Base-by-base conservation (phyloP, 2,797 vertebrate species). In the Mormyrops boulengeri region DNA sequence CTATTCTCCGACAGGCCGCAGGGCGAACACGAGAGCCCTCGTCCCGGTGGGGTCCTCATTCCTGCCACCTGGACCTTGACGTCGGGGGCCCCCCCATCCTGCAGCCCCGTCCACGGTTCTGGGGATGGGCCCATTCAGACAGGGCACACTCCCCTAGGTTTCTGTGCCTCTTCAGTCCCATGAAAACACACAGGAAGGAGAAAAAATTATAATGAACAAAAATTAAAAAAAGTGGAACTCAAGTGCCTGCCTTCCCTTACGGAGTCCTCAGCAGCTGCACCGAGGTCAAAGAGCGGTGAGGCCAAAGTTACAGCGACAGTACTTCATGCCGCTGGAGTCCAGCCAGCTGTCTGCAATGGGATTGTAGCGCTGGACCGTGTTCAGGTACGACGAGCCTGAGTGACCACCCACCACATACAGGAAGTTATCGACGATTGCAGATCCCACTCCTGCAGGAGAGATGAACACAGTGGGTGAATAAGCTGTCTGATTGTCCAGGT, bases 391-490 rank as follows among this genome's bases (percentile, higher is more conserved):
- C 0, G 98, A 99, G 44, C 99, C 99, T 0, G 99, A 99, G 93
- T 99, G 99, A 41, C 99, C 98, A 0, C 99, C 99, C 0, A 99
- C 99, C 66, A 99, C 99, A 44, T 99, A 99, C 90, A 99, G 98
- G 95, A 96, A 98, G 95, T 98, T 98, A 91, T 99, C 98, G 89
- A 99, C 96, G 6, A 99, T 97, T 2, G 98, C 98, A 22, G 98
- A 98, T 26, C 98, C 98, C 49, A 99, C 98, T 85, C 99, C 99
- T 99, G 90, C 5, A 34, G 92, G 77, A 89, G 3, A 53, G 55
- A 2, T 0, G 52, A 88, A 89, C 3, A 34, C 14, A 9, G 41
- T 3, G 9, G 4, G 22, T 55, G 50, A 52, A 30, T 17, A 19
- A 55, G 53, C 52, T 47, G 26, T 5, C 19, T 22, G 26, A 85